Percentiles rank a stretch among this genome's conserved stretches.
Conservation (phyloP, 1,140 invertebrate species). For the Zeugodacus cucurbitae region DNA sequence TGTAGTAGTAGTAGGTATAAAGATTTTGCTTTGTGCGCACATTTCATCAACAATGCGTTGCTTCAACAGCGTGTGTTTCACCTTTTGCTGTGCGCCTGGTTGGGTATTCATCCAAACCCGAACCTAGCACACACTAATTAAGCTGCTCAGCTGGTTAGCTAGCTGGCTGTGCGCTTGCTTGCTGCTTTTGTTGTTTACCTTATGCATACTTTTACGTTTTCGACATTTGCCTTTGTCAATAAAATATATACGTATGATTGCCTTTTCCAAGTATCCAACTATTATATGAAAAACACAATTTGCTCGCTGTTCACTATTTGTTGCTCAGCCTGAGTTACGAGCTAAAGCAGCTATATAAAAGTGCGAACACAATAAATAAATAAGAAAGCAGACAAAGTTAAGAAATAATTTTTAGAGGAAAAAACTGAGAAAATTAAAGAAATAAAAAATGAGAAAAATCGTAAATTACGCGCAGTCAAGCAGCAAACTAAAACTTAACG, state of each 20-base stretch:
- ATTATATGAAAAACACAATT: not conserved
- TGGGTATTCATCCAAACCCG: slow-evolving; percentile 32
- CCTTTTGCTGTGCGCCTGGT: slow-evolving; percentile 5
- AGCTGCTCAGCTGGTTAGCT: not conserved
- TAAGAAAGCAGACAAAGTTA: slow-evolving; percentile 8
- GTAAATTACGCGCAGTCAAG: slow-evolving; percentile 22
- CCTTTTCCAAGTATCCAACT: slow-evolving; percentile 11
- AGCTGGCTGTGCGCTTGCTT: not conserved
- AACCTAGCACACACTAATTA: slow-evolving; percentile 27
- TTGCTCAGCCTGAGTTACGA: not conserved
- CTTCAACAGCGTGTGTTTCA: not conserved
- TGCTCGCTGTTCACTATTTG: not conserved
- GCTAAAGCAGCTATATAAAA: not conserved
- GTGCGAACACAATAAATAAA: slow-evolving; percentile 1
- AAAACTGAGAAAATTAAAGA: not conserved
- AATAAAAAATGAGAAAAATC: slow-evolving; percentile 18
- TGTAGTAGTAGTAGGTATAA: not conserved
- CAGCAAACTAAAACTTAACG: slow-evolving; percentile 16
- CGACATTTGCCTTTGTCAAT: not conserved
- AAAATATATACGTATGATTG: no score
- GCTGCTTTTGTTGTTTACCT: not conserved
- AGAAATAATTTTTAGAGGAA: not conserved
- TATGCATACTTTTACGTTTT: not conserved
- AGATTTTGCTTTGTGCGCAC: not conserved
- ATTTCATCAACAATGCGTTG: not conserved